Evolutionary conservation across 2,888 invertebrate species (phyloP), one percentile per base, ranked within the genome.

Genomic region (Netelia inedita): DNA sequence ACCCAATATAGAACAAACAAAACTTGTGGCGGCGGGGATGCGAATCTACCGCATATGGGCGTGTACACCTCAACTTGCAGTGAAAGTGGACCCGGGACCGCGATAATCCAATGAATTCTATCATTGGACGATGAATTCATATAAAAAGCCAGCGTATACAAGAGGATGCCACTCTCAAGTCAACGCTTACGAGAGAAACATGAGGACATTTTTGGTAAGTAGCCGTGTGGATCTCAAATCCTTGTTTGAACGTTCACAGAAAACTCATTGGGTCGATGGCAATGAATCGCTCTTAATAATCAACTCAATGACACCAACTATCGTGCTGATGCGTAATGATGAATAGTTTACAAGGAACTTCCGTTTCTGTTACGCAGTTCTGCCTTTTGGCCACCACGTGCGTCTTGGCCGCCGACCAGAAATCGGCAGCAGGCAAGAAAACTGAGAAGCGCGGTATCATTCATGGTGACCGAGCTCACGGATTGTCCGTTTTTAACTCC

Each of bases 121-220:
- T 59, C 85, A 83, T 88, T 76, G 83, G 73, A 84, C 74, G 69
- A 73, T 69, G 85, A 85, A 85, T 89, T 88, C 85, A 85, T 87
- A 87, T 92, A 91, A 91, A 91, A 90, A 91, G 90, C 90, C 89
- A 73, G 75, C 84, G 86, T 74, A 79, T 72, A 68, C 81, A 59
- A 76, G 59, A 86, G 85, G 88, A 90, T 88, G 88, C 86, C 90
- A 91, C 88, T 89, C 89, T 88, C 86, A 78, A 88, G 86, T 89
- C 85, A 85, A 88, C 85, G 80, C 83, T 87, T 85, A 66, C 68
- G 79, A 80, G 79, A 80, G 82, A 86, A 91, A 88, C 89, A 91
- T 91, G 91, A 90, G 71, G 88, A 86, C 71, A 84, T 87, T 90
- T 66, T 59, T 90, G 87, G 91, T 91, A 85, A 91, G 91, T 91